Conservation (phyloP, 2,797 vertebrate genomes). For the Acrocephalus scirpaceus region DNA sequence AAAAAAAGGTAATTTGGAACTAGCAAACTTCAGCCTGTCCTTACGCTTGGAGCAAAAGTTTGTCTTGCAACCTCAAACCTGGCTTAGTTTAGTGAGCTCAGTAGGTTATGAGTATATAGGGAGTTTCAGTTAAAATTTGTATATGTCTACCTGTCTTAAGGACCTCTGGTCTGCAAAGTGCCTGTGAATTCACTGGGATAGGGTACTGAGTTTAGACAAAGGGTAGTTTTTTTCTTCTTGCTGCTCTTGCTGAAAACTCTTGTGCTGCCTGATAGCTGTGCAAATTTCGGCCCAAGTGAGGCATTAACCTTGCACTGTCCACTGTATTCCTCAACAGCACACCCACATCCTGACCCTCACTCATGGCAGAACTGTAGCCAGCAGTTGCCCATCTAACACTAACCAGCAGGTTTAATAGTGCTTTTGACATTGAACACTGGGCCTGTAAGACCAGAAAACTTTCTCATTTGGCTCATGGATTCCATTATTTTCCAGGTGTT, state of each 20-base stretch:
- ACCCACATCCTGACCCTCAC: not conserved
- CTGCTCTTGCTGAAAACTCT: not conserved
- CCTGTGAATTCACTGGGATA: not conserved
- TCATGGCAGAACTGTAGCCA: not conserved
- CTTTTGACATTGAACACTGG: not conserved
- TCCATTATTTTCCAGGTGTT: not conserved
- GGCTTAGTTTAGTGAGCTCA: not conserved
- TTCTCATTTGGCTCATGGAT: not conserved
- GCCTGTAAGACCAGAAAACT: not conserved
- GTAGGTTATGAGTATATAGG: not conserved
- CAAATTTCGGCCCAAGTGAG: not conserved
- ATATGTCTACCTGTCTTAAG: accelerated
- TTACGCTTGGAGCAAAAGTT: not conserved
- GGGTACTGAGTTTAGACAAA: not conserved
- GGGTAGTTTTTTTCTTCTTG: not conserved
- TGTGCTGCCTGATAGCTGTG: not conserved
- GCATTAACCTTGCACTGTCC: not conserved
- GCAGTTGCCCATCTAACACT: not conserved
- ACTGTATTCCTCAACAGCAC: not conserved
- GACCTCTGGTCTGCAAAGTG: not conserved
- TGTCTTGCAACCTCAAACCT: not conserved
- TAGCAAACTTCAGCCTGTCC: not conserved
- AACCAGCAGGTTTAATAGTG: not conserved
- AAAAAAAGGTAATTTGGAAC: not conserved
- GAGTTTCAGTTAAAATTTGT: not conserved